Evolutionary conservation across 2,797 vertebrate species (phyloP), one percentile per base, ranked within the genome.

Genomic region (Petrocephalus schoutedeni): DNA sequence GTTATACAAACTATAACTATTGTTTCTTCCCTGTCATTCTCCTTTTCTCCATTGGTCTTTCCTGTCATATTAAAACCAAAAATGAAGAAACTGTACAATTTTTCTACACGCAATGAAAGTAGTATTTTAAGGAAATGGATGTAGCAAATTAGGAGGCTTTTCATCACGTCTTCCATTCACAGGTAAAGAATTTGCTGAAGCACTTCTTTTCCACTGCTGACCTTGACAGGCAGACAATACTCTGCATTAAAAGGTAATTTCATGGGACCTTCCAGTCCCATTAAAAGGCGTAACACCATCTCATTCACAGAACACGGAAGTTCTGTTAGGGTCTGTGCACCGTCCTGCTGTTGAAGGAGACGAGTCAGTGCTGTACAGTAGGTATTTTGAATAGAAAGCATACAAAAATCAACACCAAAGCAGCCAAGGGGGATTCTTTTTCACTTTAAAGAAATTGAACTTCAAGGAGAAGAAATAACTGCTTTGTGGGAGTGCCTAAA

Each of bases 361-460:
- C 14, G 6, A 16, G n/a, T 58, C 28, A 80, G 2, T n/a, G 16
- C 53, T 77, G n/a, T 21, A 45, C 41, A 45, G 28, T 28, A 45
- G 53, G 23, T 59, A 41, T 82, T 87, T 59, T 80, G 85, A 86
- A 61, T 6, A 86, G 23, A 61, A 14, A 21, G 57, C 32, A 64
- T 59, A 61, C 41, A 58, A n/a, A 87, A 87, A 67, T 83, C n/a
- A 53, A 16, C 21, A 84, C 49, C 21, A 54, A 54, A 51, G 12
- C 23, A 56, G 12, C 12, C 21, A 28, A 51, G 10, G 23, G 83
- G 59, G 19, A 87, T 36, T 14, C 28, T 23, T 58, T 59, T 82
- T 16, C 51, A 21, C 54, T 49, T 82, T 82, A 21, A 87, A 28
- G 51, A n/a, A 77, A 57, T 87, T 49, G 77, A 87, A 87, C 71